Evolutionary conservation across 2,888 invertebrate species (phyloP).

Genomic region (Oscheius onirici): DNA sequence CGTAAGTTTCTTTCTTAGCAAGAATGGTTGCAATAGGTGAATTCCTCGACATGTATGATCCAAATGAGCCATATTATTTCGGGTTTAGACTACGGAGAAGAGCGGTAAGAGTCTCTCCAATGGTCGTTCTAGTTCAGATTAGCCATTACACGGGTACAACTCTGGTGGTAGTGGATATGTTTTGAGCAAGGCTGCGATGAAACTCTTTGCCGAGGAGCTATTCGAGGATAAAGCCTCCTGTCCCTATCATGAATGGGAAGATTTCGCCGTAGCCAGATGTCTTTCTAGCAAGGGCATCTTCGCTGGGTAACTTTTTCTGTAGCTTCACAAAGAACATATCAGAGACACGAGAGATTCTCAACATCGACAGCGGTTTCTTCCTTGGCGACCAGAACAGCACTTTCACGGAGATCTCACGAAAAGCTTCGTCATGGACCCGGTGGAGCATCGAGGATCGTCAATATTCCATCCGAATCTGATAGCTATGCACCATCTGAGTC

Average conservation of each 20-base stretch:
- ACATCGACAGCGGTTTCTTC: constrained; percentile 56
- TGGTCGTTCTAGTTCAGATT: background rate
- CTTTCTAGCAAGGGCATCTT: constrained; percentile 9
- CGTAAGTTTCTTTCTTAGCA: background rate
- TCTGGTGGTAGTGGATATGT: constrained; percentile 59
- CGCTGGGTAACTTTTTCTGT: background rate
- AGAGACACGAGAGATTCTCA: constrained; percentile 47
- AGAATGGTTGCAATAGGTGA: background rate
- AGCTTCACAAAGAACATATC: background rate
- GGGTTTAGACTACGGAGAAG: constrained; percentile 54
- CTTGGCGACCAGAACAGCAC: constrained; percentile 57
- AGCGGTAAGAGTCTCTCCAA: constrained; percentile 35
- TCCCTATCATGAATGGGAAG: constrained; percentile 60
- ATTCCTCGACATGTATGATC: constrained; percentile 48
- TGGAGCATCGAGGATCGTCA: constrained; percentile 45
- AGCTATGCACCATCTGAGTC: constrained; percentile 52
- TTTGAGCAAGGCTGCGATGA: constrained; percentile 53
- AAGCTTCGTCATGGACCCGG: constrained; percentile 50
- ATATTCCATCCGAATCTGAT: constrained; percentile 56
- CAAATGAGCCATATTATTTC: constrained; percentile 52
- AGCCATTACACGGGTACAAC: constrained; percentile 49
- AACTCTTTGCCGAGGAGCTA: constrained; percentile 48
- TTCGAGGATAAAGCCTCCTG: constrained; percentile 45
- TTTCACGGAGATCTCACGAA: constrained; percentile 49
- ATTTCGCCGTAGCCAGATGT: constrained; percentile 54